These are phyloP conservation scores for Eristalis arbustorum DNA, from an alignment of 2,888 invertebrate species.

Conservation along the genomic window DNA sequence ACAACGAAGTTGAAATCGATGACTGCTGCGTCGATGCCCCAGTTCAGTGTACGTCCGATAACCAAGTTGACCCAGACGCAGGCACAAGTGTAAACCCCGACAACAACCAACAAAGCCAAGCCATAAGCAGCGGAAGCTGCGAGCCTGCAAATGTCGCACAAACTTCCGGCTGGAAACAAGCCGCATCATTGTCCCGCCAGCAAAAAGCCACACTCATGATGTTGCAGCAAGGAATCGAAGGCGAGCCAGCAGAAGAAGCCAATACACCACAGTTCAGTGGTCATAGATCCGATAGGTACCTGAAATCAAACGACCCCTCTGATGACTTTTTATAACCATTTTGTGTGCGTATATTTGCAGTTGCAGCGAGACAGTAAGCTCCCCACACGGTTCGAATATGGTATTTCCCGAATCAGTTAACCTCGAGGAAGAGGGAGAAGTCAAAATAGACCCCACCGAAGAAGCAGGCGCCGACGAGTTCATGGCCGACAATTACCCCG, in stretches of 20 bases:
- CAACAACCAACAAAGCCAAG: conserved; percentile 84
- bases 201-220: conserved; percentile 76
- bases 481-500: conserved; percentile 38
- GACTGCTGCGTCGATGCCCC: conserved; percentile 84
- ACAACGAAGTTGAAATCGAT: conserved; percentile 84
- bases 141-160: conserved; percentile 80
- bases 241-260: conserved; percentile 83
- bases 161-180: conserved; percentile 76
- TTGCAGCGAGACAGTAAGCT: conserved; percentile 83
- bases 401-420: conserved; percentile 85
- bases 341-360: conserved; percentile 79
- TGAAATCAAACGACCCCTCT: neutral
- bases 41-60: conserved; percentile 82
- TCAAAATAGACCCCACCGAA: conserved; percentile 79
- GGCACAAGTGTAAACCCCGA: conserved; percentile 77
- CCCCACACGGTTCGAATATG: conserved; percentile 88
- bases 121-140: conserved; percentile 89
- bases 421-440: conserved; percentile 81
- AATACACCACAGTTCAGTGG: conserved; percentile 90
- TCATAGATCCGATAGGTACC: conserved; percentile 76
- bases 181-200: conserved; percentile 75
- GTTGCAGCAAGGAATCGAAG: conserved; percentile 74
- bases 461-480: conserved; percentile 79
- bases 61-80: conserved; percentile 80
- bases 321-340: neutral